phyloP scores from a whole-genome alignment of 1,140 invertebrate genomes.

The Panagrolaimus sp. region DNA sequence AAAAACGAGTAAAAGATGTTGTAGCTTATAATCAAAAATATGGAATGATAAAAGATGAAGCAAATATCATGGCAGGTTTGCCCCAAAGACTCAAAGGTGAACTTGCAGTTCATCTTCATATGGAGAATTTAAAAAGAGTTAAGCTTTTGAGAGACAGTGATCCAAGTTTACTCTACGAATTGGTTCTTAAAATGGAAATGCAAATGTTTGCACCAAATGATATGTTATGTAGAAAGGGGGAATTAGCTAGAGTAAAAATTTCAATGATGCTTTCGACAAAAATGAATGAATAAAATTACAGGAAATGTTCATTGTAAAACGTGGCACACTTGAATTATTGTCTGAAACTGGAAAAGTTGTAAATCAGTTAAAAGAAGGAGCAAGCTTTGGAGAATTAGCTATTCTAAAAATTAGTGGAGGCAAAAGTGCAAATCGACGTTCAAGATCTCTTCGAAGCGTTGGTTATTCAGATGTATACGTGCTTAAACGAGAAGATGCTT shows the following conservation, averaged over 20 bases:
- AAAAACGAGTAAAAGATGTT: constrained; percentile 61
- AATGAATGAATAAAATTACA: neutral
- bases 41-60: constrained; percentile 40
- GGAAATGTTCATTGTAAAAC: constrained; percentile 89
- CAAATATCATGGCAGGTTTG: constrained; percentile 28
- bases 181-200: constrained; percentile 74
- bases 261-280: neutral
- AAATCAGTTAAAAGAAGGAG: constrained; percentile 75
- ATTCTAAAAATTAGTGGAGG: constrained; percentile 84
- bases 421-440: constrained; percentile 77
- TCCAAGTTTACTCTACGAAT: constrained; percentile 78
- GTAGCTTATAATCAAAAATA: constrained; percentile 41
- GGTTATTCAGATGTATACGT: constrained; percentile 90
- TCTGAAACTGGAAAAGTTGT: constrained; percentile 77
- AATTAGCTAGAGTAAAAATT: constrained; percentile 71
- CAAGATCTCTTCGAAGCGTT: constrained; percentile 78
- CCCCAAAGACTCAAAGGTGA: constrained; percentile 41
- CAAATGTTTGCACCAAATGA: constrained; percentile 34
- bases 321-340: constrained; percentile 76
- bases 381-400: constrained; percentile 64
- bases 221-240: constrained; percentile 85
- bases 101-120: constrained; percentile 69
- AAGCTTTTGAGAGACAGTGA: constrained; percentile 71
- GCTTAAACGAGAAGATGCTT: constrained; percentile 78
- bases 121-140: constrained; percentile 80